A percentile compares a stretch with the other conserved stretches of the same genome.
These are phyloP conservation scores for Rhimphoctona megacephalus DNA, from an alignment of 2,888 invertebrate species.

Conservation along the genomic window DNA sequence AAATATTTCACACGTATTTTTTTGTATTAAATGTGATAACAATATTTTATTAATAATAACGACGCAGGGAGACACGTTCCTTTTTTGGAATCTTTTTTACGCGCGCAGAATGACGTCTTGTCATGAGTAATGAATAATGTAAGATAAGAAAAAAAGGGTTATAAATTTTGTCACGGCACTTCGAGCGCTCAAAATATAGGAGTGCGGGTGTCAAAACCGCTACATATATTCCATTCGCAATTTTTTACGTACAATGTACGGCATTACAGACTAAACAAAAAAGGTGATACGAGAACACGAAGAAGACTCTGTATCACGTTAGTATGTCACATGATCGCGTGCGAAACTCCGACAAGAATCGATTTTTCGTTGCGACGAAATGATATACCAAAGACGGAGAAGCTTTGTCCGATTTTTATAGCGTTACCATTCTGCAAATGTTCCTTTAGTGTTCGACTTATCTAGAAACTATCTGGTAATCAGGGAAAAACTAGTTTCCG, in stretches of 20 bases:
- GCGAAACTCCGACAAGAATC: constrained; percentile 43
- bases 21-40: no score
- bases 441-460: not conserved
- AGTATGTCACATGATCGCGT: constrained; percentile 45
- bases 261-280: constrained; percentile 16
- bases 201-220: no score
- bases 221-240: not conserved
- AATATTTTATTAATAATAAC: no score
- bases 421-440: not conserved
- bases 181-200: no score
- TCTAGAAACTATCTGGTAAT: not conserved
- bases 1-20: no score
- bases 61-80: no score
- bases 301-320: not conserved
- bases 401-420: constrained; percentile 21
- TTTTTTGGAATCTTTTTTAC: no score
- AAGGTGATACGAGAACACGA: not conserved
- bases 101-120: no score
- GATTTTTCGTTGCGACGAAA: constrained; percentile 43
- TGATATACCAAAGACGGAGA: constrained; percentile 14
- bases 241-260: constrained; percentile 9
- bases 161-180: no score
- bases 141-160: no score
- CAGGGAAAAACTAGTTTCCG: not conserved
- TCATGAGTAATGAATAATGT: no score